Evolutionary conservation across 2,113 vertebrate genomes (phyloP), one percentile per base, ranked within the genome.

Genomic region (Crypturellus undulatus): DNA sequence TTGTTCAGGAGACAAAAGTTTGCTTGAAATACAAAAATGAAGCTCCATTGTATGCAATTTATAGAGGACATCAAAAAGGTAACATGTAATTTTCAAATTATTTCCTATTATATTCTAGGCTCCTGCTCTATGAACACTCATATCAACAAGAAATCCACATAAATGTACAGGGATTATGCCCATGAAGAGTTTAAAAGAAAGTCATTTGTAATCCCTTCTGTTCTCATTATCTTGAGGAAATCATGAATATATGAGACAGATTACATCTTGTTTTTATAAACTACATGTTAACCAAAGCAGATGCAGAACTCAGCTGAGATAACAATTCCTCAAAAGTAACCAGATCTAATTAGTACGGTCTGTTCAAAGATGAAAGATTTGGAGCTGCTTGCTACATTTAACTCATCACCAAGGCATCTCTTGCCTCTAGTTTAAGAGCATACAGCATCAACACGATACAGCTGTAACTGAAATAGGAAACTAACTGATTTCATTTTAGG

Each of bases 181-280:
- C 60, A 91, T 3, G 78, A 16, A 75, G 87, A 72, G 4, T 34
- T 49, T 69, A 36, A 32, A 54, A 75, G 36, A 83, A 65, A 42
- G 43, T 21, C 1, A 85, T 21, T 71, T 90, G 34, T 40, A 89
- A 79, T 21, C 62, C 26, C 71, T 64, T 68, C 51, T 71, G 30
- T 84, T 82, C 42, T 59, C 59, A 49, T 59, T 89, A 88, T 40
- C 68, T 77, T 85, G 15, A 94, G 70, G 59, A 91, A 94, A 90
- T 92, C 45, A 92, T 71, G n/a, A 95, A 45, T 42, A 63, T 72
- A 42, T 85, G 93, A 87, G 47, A 89, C 5, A 63, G n/a, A 94
- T 89, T 78, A 32, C 58, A 86, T 85, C 25, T 88, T 77, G 63
- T 58, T 93, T 36, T 80, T 75, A 40, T 24, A 96, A 64, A 54